phyloP scores from a whole-genome alignment of 2,113 vertebrate species.

The Cygnus atratus region DNA sequence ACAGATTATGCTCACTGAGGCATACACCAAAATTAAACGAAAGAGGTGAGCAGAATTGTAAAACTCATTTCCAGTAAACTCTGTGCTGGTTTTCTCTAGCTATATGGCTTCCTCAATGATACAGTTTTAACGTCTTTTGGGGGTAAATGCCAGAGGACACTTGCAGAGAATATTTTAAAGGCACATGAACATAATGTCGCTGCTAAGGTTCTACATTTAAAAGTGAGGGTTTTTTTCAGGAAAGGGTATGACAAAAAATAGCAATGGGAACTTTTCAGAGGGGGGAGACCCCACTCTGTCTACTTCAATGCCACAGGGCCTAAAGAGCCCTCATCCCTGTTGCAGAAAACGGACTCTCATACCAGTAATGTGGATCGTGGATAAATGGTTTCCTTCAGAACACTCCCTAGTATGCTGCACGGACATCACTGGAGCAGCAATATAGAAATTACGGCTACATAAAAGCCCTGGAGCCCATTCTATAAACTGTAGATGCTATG shows the following conservation, averaged over 20 bases:
- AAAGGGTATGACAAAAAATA: background rate
- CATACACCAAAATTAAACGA: background rate
- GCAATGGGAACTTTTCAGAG: background rate
- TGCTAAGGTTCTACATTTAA: background rate
- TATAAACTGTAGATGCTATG: background rate
- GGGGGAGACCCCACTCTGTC: accelerated
- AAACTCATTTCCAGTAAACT: slow-evolving; percentile 22
- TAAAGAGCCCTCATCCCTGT: background rate
- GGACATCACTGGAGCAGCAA: background rate
- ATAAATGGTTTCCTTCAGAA: background rate
- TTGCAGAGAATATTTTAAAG: slow-evolving; percentile 6
- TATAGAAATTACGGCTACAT: background rate
- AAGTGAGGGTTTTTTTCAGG: background rate
- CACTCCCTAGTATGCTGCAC: background rate
- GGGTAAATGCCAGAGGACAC: background rate
- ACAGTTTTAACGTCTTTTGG: slow-evolving; percentile 15
- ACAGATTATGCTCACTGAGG: background rate
- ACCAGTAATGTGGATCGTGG: background rate
- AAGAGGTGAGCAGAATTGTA: background rate
- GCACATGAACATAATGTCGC: background rate
- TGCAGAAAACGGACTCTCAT: background rate
- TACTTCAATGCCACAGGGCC: background rate
- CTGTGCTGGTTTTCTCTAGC: background rate
- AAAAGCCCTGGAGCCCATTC: background rate
- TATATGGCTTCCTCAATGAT: background rate